Evolutionary conservation across 1,140 invertebrate species (phyloP).

Genomic region (Rhopalosiphum padi): DNA sequence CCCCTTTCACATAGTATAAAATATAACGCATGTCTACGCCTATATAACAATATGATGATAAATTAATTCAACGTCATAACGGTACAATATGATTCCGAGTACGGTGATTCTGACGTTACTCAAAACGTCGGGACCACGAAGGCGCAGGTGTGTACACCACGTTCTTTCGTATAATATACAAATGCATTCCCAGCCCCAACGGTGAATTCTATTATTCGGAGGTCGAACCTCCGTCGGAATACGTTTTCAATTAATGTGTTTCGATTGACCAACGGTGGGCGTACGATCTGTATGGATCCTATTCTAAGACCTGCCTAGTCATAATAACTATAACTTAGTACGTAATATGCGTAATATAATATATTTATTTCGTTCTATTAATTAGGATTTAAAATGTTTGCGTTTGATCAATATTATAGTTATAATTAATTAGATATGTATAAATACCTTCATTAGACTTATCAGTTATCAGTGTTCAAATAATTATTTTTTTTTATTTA

Average conservation of each 20-base stretch:
- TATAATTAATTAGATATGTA: no score
- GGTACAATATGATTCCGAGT: no score
- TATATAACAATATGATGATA: background rate
- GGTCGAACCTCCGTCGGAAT: background rate
- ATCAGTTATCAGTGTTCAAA: no score
- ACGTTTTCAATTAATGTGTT: background rate
- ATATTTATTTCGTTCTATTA: no score
- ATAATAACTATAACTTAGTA: background rate
- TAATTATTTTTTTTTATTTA: no score
- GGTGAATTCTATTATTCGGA: background rate
- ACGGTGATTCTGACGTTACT: no score
- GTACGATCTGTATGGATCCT: background rate
- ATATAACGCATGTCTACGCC: background rate
- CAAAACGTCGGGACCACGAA: no score
- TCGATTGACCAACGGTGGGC: background rate
- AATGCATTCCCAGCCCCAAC: background rate
- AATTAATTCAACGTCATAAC: no score
- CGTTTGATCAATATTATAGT: no score
- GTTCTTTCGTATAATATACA: background rate
- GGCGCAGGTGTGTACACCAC: no score
- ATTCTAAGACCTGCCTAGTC: background rate
- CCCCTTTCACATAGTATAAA: background rate
- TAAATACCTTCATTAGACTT: no score
- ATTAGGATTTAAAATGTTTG: no score
- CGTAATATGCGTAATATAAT: background rate